Evolutionary conservation across 2,113 vertebrate species (phyloP).

Genomic region (Tringa solitaria): DNA sequence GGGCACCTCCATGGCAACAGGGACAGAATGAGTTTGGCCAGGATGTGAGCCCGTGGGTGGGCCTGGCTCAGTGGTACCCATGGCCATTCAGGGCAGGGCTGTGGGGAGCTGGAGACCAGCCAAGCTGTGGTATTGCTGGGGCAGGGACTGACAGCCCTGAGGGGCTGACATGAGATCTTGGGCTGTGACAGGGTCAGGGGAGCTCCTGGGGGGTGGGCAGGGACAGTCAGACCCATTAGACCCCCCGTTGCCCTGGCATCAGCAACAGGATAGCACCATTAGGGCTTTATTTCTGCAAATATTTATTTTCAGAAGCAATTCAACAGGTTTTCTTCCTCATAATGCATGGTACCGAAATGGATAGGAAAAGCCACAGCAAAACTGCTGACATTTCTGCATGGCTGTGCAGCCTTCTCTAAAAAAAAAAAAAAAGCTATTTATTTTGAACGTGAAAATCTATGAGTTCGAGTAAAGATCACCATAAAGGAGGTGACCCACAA

Average conservation of each 20-base stretch:
- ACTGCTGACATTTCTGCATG: constrained; percentile 36
- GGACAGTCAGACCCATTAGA: not conserved
- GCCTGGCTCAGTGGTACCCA: rapidly evolving
- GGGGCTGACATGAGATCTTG: not conserved
- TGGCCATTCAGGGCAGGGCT: not conserved
- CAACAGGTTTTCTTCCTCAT: not conserved
- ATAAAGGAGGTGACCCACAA: constrained; percentile 45
- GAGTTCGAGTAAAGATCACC: constrained; percentile 41
- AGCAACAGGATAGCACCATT: not conserved
- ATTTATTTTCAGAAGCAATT: not conserved
- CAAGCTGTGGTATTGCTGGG: not conserved
- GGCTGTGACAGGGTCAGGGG: rapidly evolving
- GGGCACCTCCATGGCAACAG: rapidly evolving
- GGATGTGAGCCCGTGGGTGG: rapidly evolving
- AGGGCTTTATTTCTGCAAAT: not conserved
- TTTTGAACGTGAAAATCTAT: constrained; percentile 47
- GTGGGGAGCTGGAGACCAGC: not conserved
- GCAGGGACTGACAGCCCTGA: not conserved
- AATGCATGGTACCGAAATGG: not conserved
- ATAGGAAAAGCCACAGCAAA: constrained; percentile 8
- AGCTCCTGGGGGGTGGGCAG: rapidly evolving
- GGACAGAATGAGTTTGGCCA: too few relatives aligned
- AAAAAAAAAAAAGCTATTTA: not conserved
- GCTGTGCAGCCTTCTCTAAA: constrained; percentile 8
- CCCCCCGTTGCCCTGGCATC: not conserved